phyloP scores from a whole-genome alignment of 1,140 invertebrate species.

The Eriocheir sinensis region DNA sequence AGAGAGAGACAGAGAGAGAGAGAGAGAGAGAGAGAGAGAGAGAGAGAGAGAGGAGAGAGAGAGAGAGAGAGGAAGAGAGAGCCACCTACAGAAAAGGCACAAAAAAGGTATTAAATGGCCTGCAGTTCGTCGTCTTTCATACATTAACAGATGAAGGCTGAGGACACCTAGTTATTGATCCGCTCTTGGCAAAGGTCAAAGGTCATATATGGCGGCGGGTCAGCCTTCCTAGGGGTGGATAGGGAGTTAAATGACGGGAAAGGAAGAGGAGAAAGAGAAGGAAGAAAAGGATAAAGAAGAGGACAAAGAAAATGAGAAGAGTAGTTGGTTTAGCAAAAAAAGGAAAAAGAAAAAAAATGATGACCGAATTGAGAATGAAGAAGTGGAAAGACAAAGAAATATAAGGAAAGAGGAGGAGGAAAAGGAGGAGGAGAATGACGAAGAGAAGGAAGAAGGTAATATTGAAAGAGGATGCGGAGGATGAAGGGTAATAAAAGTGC shows the following conservation, averaged over 20 bases:
- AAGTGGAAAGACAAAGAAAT: too few relatives aligned
- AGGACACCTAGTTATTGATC: not conserved
- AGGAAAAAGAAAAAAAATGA: too few relatives aligned
- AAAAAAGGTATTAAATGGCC: too few relatives aligned
- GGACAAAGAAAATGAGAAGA: too few relatives aligned
- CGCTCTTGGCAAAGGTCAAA: not conserved
- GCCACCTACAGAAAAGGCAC: too few relatives aligned
- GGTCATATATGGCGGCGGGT: not conserved
- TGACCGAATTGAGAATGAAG: too few relatives aligned
- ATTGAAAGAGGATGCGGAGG: not conserved
- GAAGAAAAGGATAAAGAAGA: too few relatives aligned
- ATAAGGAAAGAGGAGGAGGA: not conserved
- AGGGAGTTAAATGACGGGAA: not conserved
- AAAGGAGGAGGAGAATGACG: not conserved
- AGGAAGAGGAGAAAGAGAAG: too few relatives aligned
- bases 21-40: conserved; percentile 20
- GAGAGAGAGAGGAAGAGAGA: not conserved
- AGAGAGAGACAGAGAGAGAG: not conserved
- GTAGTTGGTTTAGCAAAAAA: too few relatives aligned
- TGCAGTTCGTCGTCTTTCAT: not conserved
- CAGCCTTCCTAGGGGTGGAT: not conserved
- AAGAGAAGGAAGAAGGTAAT: conserved; percentile 7
- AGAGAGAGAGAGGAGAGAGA: conserved; percentile 19
- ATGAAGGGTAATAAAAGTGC: not conserved
- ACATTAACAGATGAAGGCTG: not conserved